phyloP scores from a whole-genome alignment of 2,888 invertebrate genomes.

The Epinotia brunnichana region DNA sequence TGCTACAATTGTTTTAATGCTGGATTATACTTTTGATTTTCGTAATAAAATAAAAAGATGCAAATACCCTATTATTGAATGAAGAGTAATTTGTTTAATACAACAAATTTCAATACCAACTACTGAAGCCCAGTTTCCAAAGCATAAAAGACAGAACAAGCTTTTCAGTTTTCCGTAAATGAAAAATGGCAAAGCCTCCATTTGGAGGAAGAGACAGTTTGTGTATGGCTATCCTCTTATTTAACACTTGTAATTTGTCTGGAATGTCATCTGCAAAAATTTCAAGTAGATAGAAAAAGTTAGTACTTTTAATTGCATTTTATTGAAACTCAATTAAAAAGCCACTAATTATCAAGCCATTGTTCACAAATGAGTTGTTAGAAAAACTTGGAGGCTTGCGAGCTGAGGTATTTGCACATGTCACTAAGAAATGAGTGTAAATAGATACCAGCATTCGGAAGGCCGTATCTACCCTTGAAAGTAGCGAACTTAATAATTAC shows the following conservation, averaged over 20 bases:
- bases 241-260: slow-evolving; percentile 17
- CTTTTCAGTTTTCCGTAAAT: no score
- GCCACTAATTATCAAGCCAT: slow-evolving; percentile 22
- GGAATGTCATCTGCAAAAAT: slow-evolving; percentile 3
- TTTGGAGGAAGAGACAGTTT: no score
- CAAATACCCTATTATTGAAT: no score
- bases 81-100: no score
- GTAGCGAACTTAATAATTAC: not conserved
- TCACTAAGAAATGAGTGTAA: slow-evolving; percentile 7
- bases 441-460: not conserved
- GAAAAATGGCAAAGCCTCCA: no score
- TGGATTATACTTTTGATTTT: no score
- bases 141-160: no score
- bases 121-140: no score
- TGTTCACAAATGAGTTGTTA: slow-evolving; percentile 26
- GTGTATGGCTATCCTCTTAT: no score
- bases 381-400: not conserved
- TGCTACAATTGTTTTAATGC: no score
- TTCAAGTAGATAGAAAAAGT: slow-evolving; percentile 12
- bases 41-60: no score
- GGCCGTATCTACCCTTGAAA: not conserved
- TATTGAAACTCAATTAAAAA: slow-evolving; percentile 14
- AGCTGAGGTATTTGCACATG: slow-evolving; percentile 25
- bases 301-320: slow-evolving; percentile 20
- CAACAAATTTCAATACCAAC: no score